Base-by-base conservation (phyloP, 2,888 invertebrate genomes). In the Aspidiotus destructor region DNA sequence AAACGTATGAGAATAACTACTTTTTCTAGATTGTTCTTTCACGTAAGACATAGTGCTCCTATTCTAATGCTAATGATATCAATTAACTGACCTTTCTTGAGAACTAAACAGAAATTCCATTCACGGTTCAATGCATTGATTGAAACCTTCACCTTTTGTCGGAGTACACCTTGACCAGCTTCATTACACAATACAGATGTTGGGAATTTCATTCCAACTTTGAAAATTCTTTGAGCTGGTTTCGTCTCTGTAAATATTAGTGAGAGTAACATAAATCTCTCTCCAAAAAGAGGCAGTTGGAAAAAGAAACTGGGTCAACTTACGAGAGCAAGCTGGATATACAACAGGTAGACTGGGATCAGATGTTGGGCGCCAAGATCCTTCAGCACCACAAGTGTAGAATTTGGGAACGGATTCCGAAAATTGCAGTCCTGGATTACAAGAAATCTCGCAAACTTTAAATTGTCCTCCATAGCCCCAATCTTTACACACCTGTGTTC, bases 371-470 rank as follows among this genome's bases (percentile, higher is more conserved):
- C 94, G 83, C 98, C 97, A 98, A 79, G 93, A 91, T 54, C 97
- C 98, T 84, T 97, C 96, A 67, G 90, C 91, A n/a, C 95, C 96
- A 76, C 98, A 98, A 1, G 93, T 93, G 77, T 95, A 98, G 82
- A 97, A 97, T 73, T 91, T 89, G 1, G 97, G 95, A n/a, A 95
- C 90, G 69, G 86, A 85, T 76, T 92, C 89, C 0, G 95, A 93
- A 81, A 98, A 98, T 73, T 89, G 82, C 8, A 92, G 80, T n/a
- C 92, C 91, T 69, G 85, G 79, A 73, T 91, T 89, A 75, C 94
- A 94, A 61, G 85, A 83, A 70, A 94, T 93, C 78, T 93, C 92
- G 77, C 96, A 97, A 1, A 95, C 90, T 80, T 94, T 94, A 79
- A 94, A 95, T 76, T 93, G 92, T 55, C 95, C 92, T 67, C 93